phyloP scores from a whole-genome alignment of 2,113 vertebrate genomes.

The Sitta europaea region DNA sequence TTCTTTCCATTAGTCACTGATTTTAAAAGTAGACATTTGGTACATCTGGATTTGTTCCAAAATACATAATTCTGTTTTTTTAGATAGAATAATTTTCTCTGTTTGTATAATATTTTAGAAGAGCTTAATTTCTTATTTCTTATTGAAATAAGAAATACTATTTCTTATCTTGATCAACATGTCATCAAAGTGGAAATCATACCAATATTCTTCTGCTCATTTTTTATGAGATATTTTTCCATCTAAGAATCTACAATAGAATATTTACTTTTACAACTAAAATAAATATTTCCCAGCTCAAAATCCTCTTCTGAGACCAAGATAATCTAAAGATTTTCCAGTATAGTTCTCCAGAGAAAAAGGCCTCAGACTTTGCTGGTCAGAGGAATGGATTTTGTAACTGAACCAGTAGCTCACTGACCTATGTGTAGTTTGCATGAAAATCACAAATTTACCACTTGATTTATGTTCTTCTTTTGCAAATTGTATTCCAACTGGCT shows the following conservation, averaged over 20 bases:
- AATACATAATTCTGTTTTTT: background rate
- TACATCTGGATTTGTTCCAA: background rate
- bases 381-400: background rate
- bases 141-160: too few relatives aligned
- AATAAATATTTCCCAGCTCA: background rate
- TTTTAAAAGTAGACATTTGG: conserved; percentile 49
- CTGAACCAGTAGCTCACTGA: background rate
- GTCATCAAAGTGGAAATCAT: background rate
- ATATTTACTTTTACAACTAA: conserved; percentile 34
- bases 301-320: background rate
- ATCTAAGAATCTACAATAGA: conserved; percentile 34
- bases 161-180: conserved; percentile 29
- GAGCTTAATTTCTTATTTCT: too few relatives aligned
- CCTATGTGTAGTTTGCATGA: background rate
- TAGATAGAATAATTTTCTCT: background rate
- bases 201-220: background rate
- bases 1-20: conserved; percentile 20
- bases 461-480: background rate
- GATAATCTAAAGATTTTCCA: background rate
- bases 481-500: background rate
- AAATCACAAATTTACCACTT: background rate
- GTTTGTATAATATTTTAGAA: background rate
- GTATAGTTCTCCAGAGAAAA: background rate
- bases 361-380: background rate
- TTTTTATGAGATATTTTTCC: background rate